Percentiles rank a stretch among this genome's conserved stretches.
Evolutionary conservation across 2,797 vertebrate genomes (phyloP).

Genomic region (Notoglanidium macrostoma): DNA sequence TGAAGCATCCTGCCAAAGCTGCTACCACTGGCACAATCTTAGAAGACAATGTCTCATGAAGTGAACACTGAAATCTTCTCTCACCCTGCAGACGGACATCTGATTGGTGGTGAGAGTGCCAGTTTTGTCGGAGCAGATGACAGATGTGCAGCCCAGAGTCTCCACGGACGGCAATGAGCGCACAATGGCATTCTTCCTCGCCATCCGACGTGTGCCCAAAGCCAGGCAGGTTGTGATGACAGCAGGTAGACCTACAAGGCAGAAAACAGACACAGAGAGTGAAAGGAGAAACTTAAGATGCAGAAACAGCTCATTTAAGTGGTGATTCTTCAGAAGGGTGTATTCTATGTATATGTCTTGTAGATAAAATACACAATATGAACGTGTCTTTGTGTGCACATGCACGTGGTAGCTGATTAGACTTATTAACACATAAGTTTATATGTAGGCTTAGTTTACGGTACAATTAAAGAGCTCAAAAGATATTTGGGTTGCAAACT

Average conservation of each 20-base stretch:
- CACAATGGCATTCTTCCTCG: slow-evolving; percentile 80
- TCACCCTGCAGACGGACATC: slow-evolving; percentile 81
- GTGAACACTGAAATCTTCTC: slow-evolving; percentile 30
- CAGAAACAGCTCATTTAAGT: neutral
- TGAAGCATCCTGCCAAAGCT: neutral
- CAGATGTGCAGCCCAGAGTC: slow-evolving; percentile 79
- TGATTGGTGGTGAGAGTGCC: slow-evolving; percentile 82
- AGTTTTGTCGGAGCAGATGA: slow-evolving; percentile 82
- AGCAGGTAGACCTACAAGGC: slow-evolving; percentile 74
- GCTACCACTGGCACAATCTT: neutral
- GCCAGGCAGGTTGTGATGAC: slow-evolving; percentile 82
- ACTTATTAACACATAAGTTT: neutral
- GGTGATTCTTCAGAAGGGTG: neutral
- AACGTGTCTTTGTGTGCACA: neutral
- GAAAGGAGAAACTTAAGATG: neutral
- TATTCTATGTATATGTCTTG: neutral
- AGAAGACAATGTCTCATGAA: neutral
- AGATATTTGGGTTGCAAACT: neutral
- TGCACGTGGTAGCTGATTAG: neutral
- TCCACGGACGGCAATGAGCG: slow-evolving; percentile 80
- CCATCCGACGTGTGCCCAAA: slow-evolving; percentile 79
- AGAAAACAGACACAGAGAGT: neutral
- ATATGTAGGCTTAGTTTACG: neutral
- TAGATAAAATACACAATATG: neutral
- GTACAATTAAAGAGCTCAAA: neutral